Percentiles rank a stretch among this genome's conserved stretches.
phyloP scores from a whole-genome alignment of 2,113 vertebrate genomes.

The Vicugna pacos region DNA sequence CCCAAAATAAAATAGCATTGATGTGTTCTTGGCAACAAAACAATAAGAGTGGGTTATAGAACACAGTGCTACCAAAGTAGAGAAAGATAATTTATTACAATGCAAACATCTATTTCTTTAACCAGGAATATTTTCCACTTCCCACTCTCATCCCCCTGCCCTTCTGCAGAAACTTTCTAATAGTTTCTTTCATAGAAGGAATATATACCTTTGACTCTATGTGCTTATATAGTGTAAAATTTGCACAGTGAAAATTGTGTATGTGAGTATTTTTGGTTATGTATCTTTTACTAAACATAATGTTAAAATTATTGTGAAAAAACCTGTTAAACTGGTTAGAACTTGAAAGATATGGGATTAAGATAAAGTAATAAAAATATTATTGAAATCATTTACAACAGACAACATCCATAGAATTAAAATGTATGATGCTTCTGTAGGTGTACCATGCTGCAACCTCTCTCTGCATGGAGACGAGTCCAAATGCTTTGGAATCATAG shows the following conservation, averaged over 20 bases:
- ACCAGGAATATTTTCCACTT: slow-evolving; percentile 11
- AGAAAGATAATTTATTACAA: slow-evolving; percentile 12
- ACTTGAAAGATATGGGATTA: not conserved
- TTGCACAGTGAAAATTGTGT: not conserved
- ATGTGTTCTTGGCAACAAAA: slow-evolving; percentile 29
- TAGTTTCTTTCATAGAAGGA: not conserved
- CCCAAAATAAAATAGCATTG: not conserved
- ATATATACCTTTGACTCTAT: not conserved
- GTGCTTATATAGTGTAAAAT: not conserved
- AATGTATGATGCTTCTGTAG: not conserved
- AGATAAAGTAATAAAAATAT: not conserved
- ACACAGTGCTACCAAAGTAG: slow-evolving; percentile 31
- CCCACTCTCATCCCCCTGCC: not conserved
- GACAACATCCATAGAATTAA: not conserved
- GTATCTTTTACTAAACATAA: not conserved
- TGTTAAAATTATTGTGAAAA: not conserved
- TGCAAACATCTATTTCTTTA: not conserved
- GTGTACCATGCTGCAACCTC: not conserved
- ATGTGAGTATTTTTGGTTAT: not conserved
- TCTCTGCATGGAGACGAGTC: not conserved
- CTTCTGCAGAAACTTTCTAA: not conserved
- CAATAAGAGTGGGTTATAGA: slow-evolving; percentile 33
- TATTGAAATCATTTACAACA: not conserved
- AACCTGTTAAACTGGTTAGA: not conserved
- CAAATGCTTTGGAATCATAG: not conserved